These are phyloP conservation scores for Aquatica leii DNA, from an alignment of 2,888 invertebrate genomes.

Conservation along the genomic window DNA sequence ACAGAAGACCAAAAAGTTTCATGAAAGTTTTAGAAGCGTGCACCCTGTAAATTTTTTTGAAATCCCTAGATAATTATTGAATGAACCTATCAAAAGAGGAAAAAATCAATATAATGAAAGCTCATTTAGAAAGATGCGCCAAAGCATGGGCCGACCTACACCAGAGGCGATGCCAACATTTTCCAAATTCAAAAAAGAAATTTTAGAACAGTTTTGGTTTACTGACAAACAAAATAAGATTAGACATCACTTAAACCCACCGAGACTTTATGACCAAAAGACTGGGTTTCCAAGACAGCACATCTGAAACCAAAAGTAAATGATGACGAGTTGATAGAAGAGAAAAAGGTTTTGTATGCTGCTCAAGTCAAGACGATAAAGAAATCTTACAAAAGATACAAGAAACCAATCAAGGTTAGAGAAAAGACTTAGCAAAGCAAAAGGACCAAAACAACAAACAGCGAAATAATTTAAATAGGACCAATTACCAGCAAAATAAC, in stretches of 20 bases:
- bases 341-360: background rate
- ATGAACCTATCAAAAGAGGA: background rate
- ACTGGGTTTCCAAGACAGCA: no score
- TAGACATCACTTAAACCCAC: background rate
- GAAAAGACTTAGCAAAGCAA: no score
- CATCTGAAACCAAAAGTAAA: background rate
- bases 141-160: conserved; percentile 4
- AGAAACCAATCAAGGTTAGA: background rate
- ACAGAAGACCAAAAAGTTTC: background rate
- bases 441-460: no score
- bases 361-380: background rate
- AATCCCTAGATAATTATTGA: background rate
- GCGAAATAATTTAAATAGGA: no score
- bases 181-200: background rate
- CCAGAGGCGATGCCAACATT: background rate
- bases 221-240: background rate
- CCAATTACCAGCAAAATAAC: background rate
- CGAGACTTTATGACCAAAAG: background rate
- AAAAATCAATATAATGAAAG: background rate
- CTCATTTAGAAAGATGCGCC: background rate
- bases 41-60: conserved; percentile 1
- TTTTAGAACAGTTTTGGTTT: background rate
- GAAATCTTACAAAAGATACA: background rate
- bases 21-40: background rate
- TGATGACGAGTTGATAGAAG: background rate